Percentiles rank a stretch among this genome's conserved stretches.
These are phyloP conservation scores for Gallirallus australis DNA, from an alignment of 2,797 vertebrate species.

Conservation along the genomic window DNA sequence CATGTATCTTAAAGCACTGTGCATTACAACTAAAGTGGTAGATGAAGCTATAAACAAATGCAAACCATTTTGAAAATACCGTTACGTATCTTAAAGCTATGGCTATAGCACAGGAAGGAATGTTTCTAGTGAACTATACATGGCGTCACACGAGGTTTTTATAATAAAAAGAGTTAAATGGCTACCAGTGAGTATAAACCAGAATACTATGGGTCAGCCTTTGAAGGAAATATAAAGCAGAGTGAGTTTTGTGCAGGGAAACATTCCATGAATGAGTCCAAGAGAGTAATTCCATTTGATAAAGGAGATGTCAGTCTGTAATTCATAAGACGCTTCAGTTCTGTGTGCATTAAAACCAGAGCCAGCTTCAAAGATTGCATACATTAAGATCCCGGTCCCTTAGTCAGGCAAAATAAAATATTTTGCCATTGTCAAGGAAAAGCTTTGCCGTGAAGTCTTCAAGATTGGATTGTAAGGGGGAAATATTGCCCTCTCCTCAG, in stretches of 20 bases:
- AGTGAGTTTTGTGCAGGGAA: neutral
- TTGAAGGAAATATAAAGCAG: constrained; percentile 22
- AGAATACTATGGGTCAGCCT: neutral
- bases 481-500: constrained; percentile 5
- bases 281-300: neutral
- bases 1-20: neutral
- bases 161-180: neutral
- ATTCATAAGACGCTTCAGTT: constrained; percentile 28
- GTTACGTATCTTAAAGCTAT: constrained; percentile 35
- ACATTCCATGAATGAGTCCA: constrained; percentile 1
- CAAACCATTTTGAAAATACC: neutral
- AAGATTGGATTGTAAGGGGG: neutral
- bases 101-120: neutral
- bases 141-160: neutral
- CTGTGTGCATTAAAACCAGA: constrained; percentile 2
- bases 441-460: neutral
- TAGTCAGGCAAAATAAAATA: constrained; percentile 26
- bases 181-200: neutral
- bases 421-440: constrained; percentile 20
- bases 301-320: neutral
- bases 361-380: constrained; percentile 12
- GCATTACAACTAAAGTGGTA: constrained; percentile 20
- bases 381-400: neutral
- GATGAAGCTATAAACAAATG: constrained; percentile 35
- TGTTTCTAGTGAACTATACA: neutral